Evolutionary conservation across 2,113 vertebrate genomes (phyloP).

Genomic region (Neotragus moschatus): DNA sequence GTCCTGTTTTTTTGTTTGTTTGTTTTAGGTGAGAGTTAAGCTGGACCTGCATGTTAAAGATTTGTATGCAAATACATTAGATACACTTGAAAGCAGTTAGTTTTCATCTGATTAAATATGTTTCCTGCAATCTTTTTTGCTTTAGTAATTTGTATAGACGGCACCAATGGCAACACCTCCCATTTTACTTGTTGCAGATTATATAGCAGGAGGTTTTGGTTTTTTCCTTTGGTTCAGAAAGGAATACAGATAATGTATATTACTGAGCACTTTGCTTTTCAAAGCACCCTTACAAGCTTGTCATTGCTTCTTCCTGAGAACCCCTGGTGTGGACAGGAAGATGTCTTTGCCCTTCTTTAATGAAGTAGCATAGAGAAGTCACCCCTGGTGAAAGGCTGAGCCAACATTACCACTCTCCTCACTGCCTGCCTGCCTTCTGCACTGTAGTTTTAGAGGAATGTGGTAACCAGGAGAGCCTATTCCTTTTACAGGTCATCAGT

Average conservation of each 20-base stretch:
- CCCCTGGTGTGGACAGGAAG: background rate
- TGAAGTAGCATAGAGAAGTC: background rate
- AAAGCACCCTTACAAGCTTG: background rate
- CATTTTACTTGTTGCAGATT: slow-evolving; percentile 25
- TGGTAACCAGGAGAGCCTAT: background rate
- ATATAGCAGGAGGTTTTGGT: background rate
- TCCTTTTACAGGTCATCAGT: background rate
- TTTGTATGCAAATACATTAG: slow-evolving; percentile 1
- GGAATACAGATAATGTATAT: background rate
- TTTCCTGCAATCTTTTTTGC: slow-evolving; percentile 13
- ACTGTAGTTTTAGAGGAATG: background rate
- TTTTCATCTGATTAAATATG: slow-evolving; percentile 24
- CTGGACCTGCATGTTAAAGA: background rate
- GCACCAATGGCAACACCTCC: background rate
- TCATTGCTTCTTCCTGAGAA: slow-evolving; percentile 10
- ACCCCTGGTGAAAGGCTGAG: background rate
- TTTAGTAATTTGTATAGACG: slow-evolving; percentile 6
- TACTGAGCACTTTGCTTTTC: slow-evolving; percentile 8
- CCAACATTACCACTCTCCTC: background rate
- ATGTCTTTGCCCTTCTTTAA: slow-evolving; percentile 6
- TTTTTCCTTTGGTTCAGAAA: slow-evolving; percentile 17
- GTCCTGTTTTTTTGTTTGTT: background rate
- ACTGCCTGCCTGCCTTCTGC: background rate
- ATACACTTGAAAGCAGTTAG: slow-evolving; percentile 32
- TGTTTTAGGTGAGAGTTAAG: slow-evolving; percentile 3